Evolutionary conservation across 2,113 vertebrate species (phyloP), one percentile per base, ranked within the genome.

Genomic region (Pteruthius melanotis): DNA sequence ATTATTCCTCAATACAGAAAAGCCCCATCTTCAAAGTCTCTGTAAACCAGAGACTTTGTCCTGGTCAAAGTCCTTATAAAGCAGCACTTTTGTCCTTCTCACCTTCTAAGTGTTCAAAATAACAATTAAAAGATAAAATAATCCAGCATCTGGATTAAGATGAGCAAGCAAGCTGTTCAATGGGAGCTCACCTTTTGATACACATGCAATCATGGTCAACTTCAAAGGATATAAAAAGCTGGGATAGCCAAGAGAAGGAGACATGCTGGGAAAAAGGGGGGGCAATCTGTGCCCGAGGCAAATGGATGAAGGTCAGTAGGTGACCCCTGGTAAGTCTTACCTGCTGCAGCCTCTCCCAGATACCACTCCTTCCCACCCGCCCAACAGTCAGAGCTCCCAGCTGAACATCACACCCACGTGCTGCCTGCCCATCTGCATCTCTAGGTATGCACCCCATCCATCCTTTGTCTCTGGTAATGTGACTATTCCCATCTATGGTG

Each of bases 371-470:
- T 69, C 18, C 40, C 70, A 60, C 39, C 24, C 40, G 45, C 17
- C 45, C 56, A 24, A 69, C 8, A 59, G 44, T 33, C n/a, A 57
- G 19, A 86, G 60, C 15, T 63, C 33, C 17, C 18, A 44, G 35
- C 5, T 64, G 31, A 74, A 52, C 13, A 17, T 15, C 39, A 37
- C 6, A 24, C 5, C 4, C 19, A 15, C 0, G 0, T 47, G 40
- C 52, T 88, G 63, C 44, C 45, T 57, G 49, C 22, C 39, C 17
- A 18, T 47, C 23, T 66, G 39, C 63, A 33, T 30, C 20, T 54
- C 50, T 31, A 60, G 22, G 27, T n/a, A 75, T 1, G 6, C 16
- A 52, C 10, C 6, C 18, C 42, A 50, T 27, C 40, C 61, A 39
- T 44, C 50, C 59, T 71, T 44, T 1, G 0, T 31, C 44, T 57